Conservation (phyloP, 2,888 invertebrate genomes). For the Venustoraphidia nigricollis region DNA sequence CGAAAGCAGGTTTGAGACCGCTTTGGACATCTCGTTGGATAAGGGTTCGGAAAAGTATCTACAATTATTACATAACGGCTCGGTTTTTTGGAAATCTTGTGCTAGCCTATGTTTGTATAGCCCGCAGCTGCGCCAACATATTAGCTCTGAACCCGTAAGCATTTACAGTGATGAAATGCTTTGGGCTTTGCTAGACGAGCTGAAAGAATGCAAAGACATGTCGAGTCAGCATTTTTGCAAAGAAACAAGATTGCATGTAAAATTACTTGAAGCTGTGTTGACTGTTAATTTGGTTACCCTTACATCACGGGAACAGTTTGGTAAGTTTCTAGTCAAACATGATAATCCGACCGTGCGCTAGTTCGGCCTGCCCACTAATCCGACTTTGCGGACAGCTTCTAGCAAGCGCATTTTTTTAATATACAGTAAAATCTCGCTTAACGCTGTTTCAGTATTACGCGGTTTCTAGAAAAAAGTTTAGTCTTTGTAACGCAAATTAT, state of each 20-base stretch:
- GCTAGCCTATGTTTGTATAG: constrained; percentile 37
- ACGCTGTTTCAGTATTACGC: too few relatives aligned
- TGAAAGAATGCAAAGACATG: constrained; percentile 15
- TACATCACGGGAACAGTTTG: too few relatives aligned
- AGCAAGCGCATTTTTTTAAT: too few relatives aligned
- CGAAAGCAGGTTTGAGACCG: background rate
- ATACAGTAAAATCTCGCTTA: too few relatives aligned
- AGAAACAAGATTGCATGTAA: constrained; percentile 25
- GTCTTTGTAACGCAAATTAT: too few relatives aligned
- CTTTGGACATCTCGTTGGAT: constrained; percentile 16
- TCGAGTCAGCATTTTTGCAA: background rate
- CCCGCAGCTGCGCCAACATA: constrained; percentile 33
- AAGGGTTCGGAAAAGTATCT: constrained; percentile 21
- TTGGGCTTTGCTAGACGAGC: constrained; percentile 24
- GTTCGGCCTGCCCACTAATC: too few relatives aligned
- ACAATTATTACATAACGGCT: constrained; percentile 28
- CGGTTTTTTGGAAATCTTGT: constrained; percentile 35
- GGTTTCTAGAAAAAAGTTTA: too few relatives aligned
- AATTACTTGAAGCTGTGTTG: constrained; percentile 30
- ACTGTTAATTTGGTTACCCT: constrained; percentile 31
- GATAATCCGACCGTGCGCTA: too few relatives aligned
- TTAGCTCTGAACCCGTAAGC: constrained; percentile 27
- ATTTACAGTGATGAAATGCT: constrained; percentile 28
- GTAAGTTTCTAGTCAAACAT: too few relatives aligned
- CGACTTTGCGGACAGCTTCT: too few relatives aligned